Conservation (phyloP, 2,797 vertebrate genomes). For the Cetoscarus ocellatus region DNA sequence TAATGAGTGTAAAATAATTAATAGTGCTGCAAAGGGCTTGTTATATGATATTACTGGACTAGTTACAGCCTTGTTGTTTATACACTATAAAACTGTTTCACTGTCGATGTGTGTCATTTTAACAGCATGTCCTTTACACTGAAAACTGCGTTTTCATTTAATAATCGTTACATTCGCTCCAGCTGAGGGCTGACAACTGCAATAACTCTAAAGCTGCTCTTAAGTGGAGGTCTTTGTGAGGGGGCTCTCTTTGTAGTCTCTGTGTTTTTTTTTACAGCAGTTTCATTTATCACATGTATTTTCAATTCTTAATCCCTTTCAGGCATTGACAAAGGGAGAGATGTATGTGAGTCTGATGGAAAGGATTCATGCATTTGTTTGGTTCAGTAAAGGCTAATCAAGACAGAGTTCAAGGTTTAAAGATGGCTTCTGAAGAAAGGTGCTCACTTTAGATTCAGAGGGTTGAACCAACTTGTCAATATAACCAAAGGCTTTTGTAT, state of each 20-base stretch:
- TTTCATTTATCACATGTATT: conserved; percentile 65
- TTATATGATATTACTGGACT: too few relatives aligned
- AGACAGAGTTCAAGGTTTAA: conserved; percentile 10
- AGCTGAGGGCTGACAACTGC: conserved; percentile 46
- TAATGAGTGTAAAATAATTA: too few relatives aligned
- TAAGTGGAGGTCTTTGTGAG: conserved; percentile 64
- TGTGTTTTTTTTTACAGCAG: conserved; percentile 73
- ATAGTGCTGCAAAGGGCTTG: too few relatives aligned
- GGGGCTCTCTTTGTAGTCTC: conserved; percentile 50
- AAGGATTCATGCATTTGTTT: conserved; percentile 23
- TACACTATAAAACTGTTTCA: conserved; percentile 34
- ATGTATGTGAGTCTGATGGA: conserved; percentile 16
- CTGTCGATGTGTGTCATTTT: conserved; percentile 67
- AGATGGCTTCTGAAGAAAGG: conserved; percentile 20
- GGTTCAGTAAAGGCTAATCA: conserved; percentile 6
- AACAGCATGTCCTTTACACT: conserved; percentile 66
- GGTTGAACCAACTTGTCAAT: conserved; percentile 27
- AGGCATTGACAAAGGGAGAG: conserved; percentile 33
- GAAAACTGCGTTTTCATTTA: conserved; percentile 33
- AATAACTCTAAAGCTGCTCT: conserved; percentile 75
- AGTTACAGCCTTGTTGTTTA: too few relatives aligned
- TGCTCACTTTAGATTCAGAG: conserved; percentile 12
- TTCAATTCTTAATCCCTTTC: conserved; percentile 35
- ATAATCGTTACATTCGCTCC: conserved; percentile 79
- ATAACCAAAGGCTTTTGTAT: neutral